phyloP scores from a whole-genome alignment of 2,888 invertebrate genomes.

The Desoria tigrina region DNA sequence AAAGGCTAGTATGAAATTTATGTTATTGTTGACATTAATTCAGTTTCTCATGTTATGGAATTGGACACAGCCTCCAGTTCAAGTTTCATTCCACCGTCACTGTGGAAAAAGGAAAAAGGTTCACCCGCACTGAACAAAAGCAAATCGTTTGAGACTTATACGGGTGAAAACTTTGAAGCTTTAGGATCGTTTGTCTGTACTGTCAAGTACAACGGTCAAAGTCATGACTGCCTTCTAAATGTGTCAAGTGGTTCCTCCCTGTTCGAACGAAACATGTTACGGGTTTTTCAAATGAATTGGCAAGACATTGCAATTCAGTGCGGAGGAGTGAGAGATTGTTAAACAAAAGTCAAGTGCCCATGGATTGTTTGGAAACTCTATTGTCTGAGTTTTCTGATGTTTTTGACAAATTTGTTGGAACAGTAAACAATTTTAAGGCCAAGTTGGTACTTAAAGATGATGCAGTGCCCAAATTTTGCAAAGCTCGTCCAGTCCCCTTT shows the following conservation, averaged over 20 bases:
- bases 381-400: slow-evolving; percentile 31
- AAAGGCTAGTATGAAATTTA: too few species aligned
- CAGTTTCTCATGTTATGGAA: neutral
- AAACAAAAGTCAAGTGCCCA: neutral
- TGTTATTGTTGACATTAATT: neutral
- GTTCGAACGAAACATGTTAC: slow-evolving; percentile 35
- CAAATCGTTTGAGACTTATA: neutral
- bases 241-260: too few species aligned
- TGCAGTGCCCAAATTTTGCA: slow-evolving; percentile 52
- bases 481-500: slow-evolving; percentile 53
- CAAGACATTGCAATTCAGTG: slow-evolving; percentile 9
- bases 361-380: too few species aligned
- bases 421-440: slow-evolving; percentile 37
- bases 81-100: neutral
- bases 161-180: too few species aligned
- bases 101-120: neutral
- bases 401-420: too few species aligned
- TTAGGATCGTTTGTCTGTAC: too few species aligned
- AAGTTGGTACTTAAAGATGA: slow-evolving; percentile 46
- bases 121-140: neutral
- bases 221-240: too few species aligned
- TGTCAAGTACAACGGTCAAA: too few species aligned
- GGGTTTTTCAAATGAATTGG: slow-evolving; percentile 30
- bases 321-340: neutral
- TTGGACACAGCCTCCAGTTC: neutral